Base-by-base conservation (phyloP, 2,797 vertebrate species). In the Sebastes steindachneri region DNA sequence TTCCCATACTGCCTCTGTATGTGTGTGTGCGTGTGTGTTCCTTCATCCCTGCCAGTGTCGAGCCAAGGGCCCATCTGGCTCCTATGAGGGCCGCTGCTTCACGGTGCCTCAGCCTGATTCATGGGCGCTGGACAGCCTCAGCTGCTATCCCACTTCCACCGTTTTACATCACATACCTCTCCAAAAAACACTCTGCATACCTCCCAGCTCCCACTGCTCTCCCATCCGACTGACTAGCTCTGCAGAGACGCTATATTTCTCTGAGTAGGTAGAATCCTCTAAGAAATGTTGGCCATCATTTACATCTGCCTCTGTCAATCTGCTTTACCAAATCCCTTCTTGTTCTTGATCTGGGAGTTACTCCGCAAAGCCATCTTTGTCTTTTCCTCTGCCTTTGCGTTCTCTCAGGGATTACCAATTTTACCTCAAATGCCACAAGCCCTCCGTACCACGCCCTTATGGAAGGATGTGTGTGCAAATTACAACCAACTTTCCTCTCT, bases 101-200 rank as follows among this genome's bases (percentile, higher is more conserved):
- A 94, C 88, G 92, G 90, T 93, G 89, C 89, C 89, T 92, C 94
- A 90, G 86, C 68, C 90, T 94, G 95, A 95, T 94, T 94, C 93
- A 93, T 95, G 91, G 87, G 68, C 31, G 60, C 90, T 83, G 85
- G 91, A 92, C 92, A 92, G 89, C 90, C 82, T 95, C 94, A 96
- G 94, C 95, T 95, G 94, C 92, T 94, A 62, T 88, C 89, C 87
- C 89, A 92, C 92, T 92, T 92, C 86, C 86, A 85, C 86, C 66
- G 67, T 90, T 89, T 93, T 87, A 90, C 86, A 93, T 92, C 89
- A 73, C 93, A 88, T 88, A 87, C 75, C 71, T 81, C 79, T 79
- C 58, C 68, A 59, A 79, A 41, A 75, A 80, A 63, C 68, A 76
- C 58, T 19, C 69, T 26, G 63, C 86, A 84, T 88, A 92, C 92